phyloP scores from a whole-genome alignment of 2,113 vertebrate genomes.

The Seriola dumerili region DNA sequence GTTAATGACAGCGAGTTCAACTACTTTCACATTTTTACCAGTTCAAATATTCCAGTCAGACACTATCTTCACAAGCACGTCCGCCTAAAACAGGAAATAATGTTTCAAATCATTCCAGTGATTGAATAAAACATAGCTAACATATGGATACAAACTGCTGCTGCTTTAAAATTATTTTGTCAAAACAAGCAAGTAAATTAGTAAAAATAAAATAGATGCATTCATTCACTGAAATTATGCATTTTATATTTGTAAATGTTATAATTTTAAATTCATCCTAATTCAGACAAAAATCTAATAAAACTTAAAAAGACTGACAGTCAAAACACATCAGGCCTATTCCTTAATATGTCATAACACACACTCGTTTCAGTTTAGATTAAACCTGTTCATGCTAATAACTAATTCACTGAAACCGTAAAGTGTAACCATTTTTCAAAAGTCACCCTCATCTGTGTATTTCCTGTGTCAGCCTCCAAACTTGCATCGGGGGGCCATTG shows the following conservation, averaged over 20 bases:
- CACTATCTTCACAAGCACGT: background rate
- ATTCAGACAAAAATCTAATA: background rate
- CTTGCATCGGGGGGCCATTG: slow-evolving; percentile 50
- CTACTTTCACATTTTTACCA: slow-evolving; percentile 15
- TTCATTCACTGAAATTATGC: background rate
- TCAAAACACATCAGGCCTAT: background rate
- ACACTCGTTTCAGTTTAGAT: background rate
- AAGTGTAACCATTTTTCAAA: background rate
- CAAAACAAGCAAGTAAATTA: background rate
- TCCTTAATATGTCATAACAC: background rate
- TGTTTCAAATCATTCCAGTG: background rate
- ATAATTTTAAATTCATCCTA: background rate
- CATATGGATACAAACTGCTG: background rate
- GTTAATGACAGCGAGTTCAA: slow-evolving; percentile 24
- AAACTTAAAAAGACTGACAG: background rate
- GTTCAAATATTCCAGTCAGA: background rate
- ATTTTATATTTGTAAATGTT: background rate
- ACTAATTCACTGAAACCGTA: background rate
- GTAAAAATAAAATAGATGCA: background rate
- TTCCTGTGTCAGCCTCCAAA: slow-evolving; percentile 20
- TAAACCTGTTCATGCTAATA: slow-evolving; percentile 1
- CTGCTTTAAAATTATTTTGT: background rate
- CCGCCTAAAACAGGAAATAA: background rate
- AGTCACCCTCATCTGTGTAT: background rate
- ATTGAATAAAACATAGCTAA: background rate